Evolutionary conservation across 2,797 vertebrate genomes (phyloP), one percentile per base, ranked within the genome.

Genomic region (Poeciliopsis presidionis): DNA sequence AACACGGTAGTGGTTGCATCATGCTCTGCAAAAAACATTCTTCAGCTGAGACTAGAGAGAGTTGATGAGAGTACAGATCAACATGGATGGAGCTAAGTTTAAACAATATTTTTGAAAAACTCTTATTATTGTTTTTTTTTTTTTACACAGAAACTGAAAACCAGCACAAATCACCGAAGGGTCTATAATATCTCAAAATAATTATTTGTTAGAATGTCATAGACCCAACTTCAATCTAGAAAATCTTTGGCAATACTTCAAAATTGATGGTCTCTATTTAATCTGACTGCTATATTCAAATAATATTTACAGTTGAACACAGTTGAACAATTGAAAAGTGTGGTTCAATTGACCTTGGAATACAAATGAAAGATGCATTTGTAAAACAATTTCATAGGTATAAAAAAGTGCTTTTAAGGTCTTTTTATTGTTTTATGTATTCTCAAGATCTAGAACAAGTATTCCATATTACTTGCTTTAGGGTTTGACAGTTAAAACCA

Each of bases 401-500:
- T 53, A 25, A 53, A 39, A 28, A 22, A 28, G 36, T 11, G 20
- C 8, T 67, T 11, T 39, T 7, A 1, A 14, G 22, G 5, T 45
- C 41, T 46, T 36, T 33, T 8, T 16, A 43, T 73, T 72, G 30
- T 30, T 41, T 12, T 22, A 30, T 9, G 2, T 25, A 43, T 53
- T 76, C 6, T 33, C 63, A 28, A 75, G 36, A 74, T 72, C 59
- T 39, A 63, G 76, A 85, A 72, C 63, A 73, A 55, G 30, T 73
- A 25, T 49, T 4, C n/a, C 20, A 5, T 5, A 36, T 55, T 39
- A 63, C 73, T 77, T 69, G 47, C 65, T n/a, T 73, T 25, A 65
- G 46, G 75, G 75, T 61, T n/a, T 65, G 43, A 89, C 77, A 72
- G 65, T 57, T 30, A 45, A 71, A 6, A 76, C 57, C 61, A 36